Base-by-base conservation (phyloP, 2,888 invertebrate species). In the Synergus japonicus region DNA sequence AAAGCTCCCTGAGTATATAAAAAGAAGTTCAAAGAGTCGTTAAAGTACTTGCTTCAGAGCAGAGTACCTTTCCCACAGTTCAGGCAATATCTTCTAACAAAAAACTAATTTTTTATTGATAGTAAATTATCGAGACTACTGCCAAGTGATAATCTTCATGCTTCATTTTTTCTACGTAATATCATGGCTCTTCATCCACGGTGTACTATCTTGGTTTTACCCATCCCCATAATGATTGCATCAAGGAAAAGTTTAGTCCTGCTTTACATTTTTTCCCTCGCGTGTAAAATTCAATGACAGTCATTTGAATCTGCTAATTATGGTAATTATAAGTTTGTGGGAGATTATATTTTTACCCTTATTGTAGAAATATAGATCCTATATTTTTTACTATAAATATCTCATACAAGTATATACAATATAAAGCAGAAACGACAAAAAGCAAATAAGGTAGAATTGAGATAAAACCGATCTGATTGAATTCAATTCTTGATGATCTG, bases 101-200 rank as follows among this genome's bases (percentile, higher is more conserved):
- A 73, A 54, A 73, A 73, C 41, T 54, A 73, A 41, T 54, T 73
- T 73, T 54, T 73, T 73, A 54, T 73, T 54, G 41, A 54, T 73
- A 73, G 54, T 18, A 54, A n/a, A 73, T 73, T 73, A 73, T 73
- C 37, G 54, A 54, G 37, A n/a, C 37, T 54, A 54, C 37, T 54
- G 37, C 54, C 18, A 54, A 29, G 73, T 54, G 54, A 54, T 58
- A 58, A 41, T 73, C 41, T 73, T n/a, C 2, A 4, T 37, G 13
- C 15, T n/a, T 1, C 44, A 29, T 54, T 73, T 73, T 54, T 37
- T 15, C 54, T 54, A 73, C 15, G 69, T 22, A 46, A 22, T 22
- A 69, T 54, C 37, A 73, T 73, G n/a, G 73, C n/a, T 73, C 73
- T 46, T 46, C 54, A 37, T 37, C 54, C n/a, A 18, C 54, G 46